phyloP scores from a whole-genome alignment of 2,113 vertebrate species.

The Elephantulus edwardii region DNA sequence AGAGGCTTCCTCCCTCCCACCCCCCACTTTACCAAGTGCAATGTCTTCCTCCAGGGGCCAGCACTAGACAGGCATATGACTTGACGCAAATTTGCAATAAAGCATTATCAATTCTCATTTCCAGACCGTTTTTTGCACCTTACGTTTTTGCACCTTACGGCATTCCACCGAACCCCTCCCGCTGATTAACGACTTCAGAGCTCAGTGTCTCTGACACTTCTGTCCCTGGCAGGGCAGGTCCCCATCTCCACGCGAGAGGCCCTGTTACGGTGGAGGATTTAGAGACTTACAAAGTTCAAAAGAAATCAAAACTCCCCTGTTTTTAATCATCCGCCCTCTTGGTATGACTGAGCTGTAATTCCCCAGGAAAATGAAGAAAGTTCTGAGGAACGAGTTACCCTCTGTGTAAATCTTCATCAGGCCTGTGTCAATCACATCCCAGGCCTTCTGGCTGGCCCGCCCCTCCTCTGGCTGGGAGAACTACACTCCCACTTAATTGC shows the following conservation, averaged over 20 bases:
- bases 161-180: slow-evolving; percentile 28
- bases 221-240: slow-evolving; percentile 56
- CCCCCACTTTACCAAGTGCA: neutral
- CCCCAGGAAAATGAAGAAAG: slow-evolving; percentile 79
- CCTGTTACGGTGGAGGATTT: slow-evolving; percentile 74
- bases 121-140: too few relatives aligned
- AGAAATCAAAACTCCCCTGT: slow-evolving; percentile 81
- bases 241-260: slow-evolving; percentile 67
- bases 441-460: slow-evolving; percentile 55
- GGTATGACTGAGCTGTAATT: slow-evolving; percentile 82
- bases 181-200: slow-evolving; percentile 38
- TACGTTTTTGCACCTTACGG: neutral
- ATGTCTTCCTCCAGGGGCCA: too few relatives aligned
- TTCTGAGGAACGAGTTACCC: slow-evolving; percentile 84
- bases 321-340: slow-evolving; percentile 81
- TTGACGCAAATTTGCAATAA: too few relatives aligned
- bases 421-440: slow-evolving; percentile 81
- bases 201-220: slow-evolving; percentile 67
- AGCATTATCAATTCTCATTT: too few relatives aligned
- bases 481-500: slow-evolving; percentile 78
- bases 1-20: neutral
- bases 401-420: slow-evolving; percentile 82
- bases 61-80: too few relatives aligned
- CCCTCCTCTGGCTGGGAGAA: slow-evolving; percentile 72
- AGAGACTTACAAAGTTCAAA: slow-evolving; percentile 83